Evolutionary conservation across 2,888 invertebrate genomes (phyloP).

Genomic region (Sericinus montela): DNA sequence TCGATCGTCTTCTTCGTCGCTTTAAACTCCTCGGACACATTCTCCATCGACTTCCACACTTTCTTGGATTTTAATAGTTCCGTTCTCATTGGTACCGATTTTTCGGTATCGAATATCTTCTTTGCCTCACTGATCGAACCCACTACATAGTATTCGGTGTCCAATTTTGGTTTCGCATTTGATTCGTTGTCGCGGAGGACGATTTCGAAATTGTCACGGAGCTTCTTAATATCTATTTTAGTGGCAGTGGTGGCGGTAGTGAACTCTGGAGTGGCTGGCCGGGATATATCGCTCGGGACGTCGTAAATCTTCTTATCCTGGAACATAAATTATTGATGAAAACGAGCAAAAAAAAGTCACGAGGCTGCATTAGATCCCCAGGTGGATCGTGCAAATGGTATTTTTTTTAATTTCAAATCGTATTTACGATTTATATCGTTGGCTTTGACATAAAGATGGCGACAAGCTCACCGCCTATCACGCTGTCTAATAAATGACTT

Average conservation of each 20-base stretch:
- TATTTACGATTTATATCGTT: too few relatives aligned
- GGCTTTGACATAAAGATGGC: too few relatives aligned
- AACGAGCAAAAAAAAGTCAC: too few relatives aligned
- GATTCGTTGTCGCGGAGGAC: slow-evolving; percentile 23
- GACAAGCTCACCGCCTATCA: too few relatives aligned
- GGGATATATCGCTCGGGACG: slow-evolving; percentile 44
- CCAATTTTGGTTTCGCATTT: slow-evolving; percentile 16
- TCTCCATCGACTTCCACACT: slow-evolving; percentile 38
- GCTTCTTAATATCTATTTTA: slow-evolving; percentile 50
- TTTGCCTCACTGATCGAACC: slow-evolving; percentile 23
- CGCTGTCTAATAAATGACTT: too few relatives aligned
- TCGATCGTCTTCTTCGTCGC: slow-evolving; percentile 29
- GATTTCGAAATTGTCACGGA: slow-evolving; percentile 54
- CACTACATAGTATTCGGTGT: slow-evolving; percentile 30
- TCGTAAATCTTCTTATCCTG: slow-evolving; percentile 66
- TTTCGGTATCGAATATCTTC: slow-evolving; percentile 20
- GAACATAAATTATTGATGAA: slow-evolving; percentile 30
- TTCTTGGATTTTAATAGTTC: slow-evolving; percentile 24
- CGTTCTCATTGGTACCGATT: slow-evolving; percentile 36
- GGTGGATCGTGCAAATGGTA: too few relatives aligned
- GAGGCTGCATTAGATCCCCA: too few relatives aligned
- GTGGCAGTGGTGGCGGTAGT: slow-evolving; percentile 17
- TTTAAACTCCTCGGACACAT: slow-evolving; percentile 31
- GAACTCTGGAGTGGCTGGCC: slow-evolving; percentile 40
- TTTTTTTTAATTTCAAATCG: too few relatives aligned